Percentiles rank a stretch among this genome's conserved stretches.
phyloP scores from a whole-genome alignment of 2,113 vertebrate genomes.

The Redunca redunca region DNA sequence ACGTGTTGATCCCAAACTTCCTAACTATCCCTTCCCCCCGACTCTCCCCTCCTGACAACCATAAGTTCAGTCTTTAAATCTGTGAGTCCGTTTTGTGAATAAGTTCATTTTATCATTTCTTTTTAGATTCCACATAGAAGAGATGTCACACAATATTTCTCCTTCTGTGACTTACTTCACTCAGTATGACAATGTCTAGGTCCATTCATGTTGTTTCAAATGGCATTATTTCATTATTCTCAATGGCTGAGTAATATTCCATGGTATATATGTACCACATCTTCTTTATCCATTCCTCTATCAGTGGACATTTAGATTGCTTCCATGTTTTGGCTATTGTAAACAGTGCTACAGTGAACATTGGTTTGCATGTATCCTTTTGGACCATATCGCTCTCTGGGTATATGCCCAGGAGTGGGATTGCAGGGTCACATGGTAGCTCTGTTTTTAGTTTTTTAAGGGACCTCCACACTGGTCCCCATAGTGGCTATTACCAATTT shows the following conservation, averaged over 20 bases:
- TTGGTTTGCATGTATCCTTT: background rate
- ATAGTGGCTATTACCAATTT: background rate
- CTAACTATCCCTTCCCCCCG: background rate
- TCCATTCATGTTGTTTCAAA: background rate
- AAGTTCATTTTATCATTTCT: background rate
- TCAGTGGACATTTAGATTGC: background rate
- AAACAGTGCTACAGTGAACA: background rate
- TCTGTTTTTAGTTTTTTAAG: background rate
- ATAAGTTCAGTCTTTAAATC: background rate
- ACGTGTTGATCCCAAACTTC: background rate
- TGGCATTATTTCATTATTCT: background rate
- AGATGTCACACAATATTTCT: background rate
- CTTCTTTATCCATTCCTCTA: background rate
- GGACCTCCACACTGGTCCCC: background rate
- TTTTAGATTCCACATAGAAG: background rate
- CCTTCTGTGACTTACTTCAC: background rate
- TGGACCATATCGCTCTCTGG: background rate
- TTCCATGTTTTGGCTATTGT: background rate
- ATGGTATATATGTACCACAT: background rate
- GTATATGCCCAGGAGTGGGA: background rate
- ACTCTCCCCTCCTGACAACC: background rate
- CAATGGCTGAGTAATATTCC: background rate
- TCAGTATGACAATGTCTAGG: background rate
- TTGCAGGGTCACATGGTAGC: background rate
- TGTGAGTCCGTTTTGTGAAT: background rate